Percentiles rank a stretch among this genome's conserved stretches.
These are phyloP conservation scores for Teleiodes luculella DNA, from an alignment of 2,888 invertebrate species.

Conservation along the genomic window DNA sequence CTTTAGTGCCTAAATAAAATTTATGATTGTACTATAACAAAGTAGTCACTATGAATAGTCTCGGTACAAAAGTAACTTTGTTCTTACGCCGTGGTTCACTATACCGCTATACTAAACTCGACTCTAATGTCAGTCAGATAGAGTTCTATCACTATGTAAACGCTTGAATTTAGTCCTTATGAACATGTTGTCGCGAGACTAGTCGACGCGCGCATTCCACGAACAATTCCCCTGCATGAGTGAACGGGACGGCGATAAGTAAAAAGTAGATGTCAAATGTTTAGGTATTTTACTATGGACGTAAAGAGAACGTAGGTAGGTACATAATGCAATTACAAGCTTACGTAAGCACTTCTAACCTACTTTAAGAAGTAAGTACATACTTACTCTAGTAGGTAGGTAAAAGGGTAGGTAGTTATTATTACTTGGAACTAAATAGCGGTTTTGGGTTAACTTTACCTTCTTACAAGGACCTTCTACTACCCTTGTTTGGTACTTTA, in stretches of 20 bases:
- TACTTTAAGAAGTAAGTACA: constrained; percentile 48
- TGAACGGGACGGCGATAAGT: constrained; percentile 62
- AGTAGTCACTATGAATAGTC: constrained; percentile 71
- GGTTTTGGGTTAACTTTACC: neutral
- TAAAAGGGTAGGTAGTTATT: too few relatives aligned
- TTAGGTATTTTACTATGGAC: constrained; percentile 74
- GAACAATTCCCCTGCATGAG: constrained; percentile 66
- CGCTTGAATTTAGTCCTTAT: constrained; percentile 44
- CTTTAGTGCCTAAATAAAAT: constrained; percentile 53
- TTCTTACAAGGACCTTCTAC: too few relatives aligned
- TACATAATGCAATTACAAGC: constrained; percentile 70
- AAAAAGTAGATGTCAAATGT: constrained; percentile 76
- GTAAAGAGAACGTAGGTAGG: constrained; percentile 69
- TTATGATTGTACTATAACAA: constrained; percentile 72
- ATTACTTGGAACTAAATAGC: neutral
- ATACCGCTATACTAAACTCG: constrained; percentile 32
- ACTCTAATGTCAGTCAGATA: constrained; percentile 36
- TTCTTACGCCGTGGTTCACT: constrained; percentile 28
- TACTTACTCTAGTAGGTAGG: constrained; percentile 18
- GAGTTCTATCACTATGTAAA: constrained; percentile 23
- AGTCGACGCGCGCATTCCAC: constrained; percentile 76
- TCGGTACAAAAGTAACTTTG: constrained; percentile 46
- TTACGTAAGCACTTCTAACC: constrained; percentile 69
- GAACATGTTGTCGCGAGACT: constrained; percentile 59
- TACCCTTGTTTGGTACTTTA: too few relatives aligned